Percentiles rank a stretch among this genome's conserved stretches.
Evolutionary conservation across 2,797 vertebrate genomes (phyloP).

Genomic region (Saxicola maurus): DNA sequence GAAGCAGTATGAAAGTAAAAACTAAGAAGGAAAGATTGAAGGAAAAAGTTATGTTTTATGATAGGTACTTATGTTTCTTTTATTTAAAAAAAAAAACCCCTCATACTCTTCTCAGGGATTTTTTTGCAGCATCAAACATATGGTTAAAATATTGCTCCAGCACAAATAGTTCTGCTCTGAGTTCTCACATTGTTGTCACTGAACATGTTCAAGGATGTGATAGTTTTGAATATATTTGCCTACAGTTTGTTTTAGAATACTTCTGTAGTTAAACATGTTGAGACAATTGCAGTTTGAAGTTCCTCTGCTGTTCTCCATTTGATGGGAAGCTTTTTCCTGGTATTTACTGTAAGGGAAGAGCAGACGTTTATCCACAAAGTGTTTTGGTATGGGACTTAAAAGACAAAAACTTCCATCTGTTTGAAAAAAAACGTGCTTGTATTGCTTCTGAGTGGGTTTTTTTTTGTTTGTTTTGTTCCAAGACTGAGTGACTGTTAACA

Average conservation of each 20-base stretch:
- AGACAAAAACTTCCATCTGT: not conserved
- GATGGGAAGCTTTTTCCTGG: not conserved
- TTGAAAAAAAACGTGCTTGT: not conserved
- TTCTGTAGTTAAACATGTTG: not conserved
- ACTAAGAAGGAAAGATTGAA: not conserved
- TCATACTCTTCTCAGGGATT: not conserved
- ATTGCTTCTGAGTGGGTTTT: not conserved
- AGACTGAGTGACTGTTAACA: not conserved
- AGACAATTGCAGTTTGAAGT: not conserved
- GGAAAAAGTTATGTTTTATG: not conserved
- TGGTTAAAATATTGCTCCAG: not conserved
- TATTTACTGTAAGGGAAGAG: not conserved
- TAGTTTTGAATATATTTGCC: not conserved
- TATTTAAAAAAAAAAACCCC: not conserved
- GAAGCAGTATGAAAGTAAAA: not conserved
- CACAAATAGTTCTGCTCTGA: not conserved
- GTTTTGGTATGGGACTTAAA: not conserved
- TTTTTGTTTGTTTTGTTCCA: not conserved
- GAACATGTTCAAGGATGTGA: not conserved
- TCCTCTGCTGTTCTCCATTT: not conserved
- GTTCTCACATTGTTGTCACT: not conserved
- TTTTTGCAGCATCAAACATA: not conserved
- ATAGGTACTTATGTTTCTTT: not conserved
- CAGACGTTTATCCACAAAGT: not conserved
- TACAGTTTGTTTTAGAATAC: constrained; percentile 8